A percentile compares a stretch with the other conserved stretches of the same genome.
These are phyloP conservation scores for Megalops cyprinoides DNA, from an alignment of 2,797 vertebrate species.

Conservation along the genomic window DNA sequence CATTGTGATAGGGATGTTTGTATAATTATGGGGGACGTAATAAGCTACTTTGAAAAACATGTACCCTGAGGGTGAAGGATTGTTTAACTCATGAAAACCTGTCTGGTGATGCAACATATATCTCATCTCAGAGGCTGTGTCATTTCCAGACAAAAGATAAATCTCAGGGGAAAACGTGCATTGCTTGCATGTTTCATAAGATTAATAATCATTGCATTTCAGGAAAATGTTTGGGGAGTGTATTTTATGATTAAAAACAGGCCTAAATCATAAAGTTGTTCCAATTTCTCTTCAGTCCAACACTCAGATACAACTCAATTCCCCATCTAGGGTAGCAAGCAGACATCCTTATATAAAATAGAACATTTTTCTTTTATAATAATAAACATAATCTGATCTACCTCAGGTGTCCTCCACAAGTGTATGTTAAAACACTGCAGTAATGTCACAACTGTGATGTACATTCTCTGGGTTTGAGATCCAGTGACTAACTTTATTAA, in stretches of 20 bases:
- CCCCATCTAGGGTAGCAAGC: background rate
- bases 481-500: background rate
- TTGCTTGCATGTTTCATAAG: background rate
- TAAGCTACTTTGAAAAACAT: background rate
- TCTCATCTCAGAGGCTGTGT: too few relatives aligned
- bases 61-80: too few relatives aligned
- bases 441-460: background rate
- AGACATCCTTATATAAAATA: too few relatives aligned
- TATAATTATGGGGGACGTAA: too few relatives aligned
- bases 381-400: too few relatives aligned
- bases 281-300: background rate
- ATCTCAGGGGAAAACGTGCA: too few relatives aligned
- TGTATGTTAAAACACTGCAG: background rate
- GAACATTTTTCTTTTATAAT: too few relatives aligned
- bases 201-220: background rate
- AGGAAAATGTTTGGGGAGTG: background rate
- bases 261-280: background rate
- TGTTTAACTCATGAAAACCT: too few relatives aligned
- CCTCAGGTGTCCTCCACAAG: background rate
- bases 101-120: too few relatives aligned
- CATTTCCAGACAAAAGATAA: too few relatives aligned
- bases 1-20: too few relatives aligned
- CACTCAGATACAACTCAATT: too few relatives aligned
- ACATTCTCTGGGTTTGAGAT: background rate
- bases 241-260: background rate